Evolutionary conservation across 2,113 vertebrate species (phyloP).

Genomic region (Dascyllus trimaculatus): DNA sequence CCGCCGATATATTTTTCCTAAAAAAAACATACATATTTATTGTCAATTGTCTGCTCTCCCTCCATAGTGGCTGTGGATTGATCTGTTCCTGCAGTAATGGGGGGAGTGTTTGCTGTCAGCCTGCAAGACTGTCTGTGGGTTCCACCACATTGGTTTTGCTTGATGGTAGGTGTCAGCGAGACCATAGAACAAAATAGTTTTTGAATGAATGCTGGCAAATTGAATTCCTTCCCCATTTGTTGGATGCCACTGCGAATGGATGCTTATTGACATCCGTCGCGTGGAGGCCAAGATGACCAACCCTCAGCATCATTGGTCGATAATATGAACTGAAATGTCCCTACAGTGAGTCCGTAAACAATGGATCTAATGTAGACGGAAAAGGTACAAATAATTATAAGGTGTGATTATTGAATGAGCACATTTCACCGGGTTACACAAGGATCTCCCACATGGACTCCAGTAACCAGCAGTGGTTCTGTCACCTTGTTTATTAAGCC

Average conservation of each 20-base stretch:
- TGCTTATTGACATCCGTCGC: slow-evolving; percentile 69
- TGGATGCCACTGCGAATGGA: slow-evolving; percentile 73
- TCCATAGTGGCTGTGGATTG: slow-evolving; percentile 43
- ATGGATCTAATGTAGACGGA: not conserved
- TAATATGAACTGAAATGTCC: slow-evolving; percentile 63
- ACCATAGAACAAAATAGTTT: slow-evolving; percentile 75
- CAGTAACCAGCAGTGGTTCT: not conserved
- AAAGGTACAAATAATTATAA: not conserved
- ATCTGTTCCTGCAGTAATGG: slow-evolving; percentile 61
- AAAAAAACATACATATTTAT: slow-evolving; percentile 56
- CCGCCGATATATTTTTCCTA: slow-evolving; percentile 5
- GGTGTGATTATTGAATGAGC: not conserved
- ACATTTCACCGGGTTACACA: not conserved
- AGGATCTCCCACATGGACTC: slow-evolving; percentile 3
- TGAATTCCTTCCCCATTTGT: slow-evolving; percentile 78
- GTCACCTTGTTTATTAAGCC: slow-evolving; percentile 45
- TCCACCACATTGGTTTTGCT: slow-evolving; percentile 78
- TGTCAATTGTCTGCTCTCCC: slow-evolving; percentile 27
- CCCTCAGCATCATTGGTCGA: slow-evolving; percentile 59
- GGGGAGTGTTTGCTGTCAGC: slow-evolving; percentile 56
- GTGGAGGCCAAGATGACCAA: slow-evolving; percentile 55
- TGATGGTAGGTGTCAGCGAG: slow-evolving; percentile 72
- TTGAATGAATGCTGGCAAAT: slow-evolving; percentile 82
- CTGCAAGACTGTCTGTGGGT: slow-evolving; percentile 70
- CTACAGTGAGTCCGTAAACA: slow-evolving; percentile 32